These are phyloP conservation scores for Suncus etruscus DNA, from an alignment of 2,113 vertebrate genomes.

Conservation along the genomic window DNA sequence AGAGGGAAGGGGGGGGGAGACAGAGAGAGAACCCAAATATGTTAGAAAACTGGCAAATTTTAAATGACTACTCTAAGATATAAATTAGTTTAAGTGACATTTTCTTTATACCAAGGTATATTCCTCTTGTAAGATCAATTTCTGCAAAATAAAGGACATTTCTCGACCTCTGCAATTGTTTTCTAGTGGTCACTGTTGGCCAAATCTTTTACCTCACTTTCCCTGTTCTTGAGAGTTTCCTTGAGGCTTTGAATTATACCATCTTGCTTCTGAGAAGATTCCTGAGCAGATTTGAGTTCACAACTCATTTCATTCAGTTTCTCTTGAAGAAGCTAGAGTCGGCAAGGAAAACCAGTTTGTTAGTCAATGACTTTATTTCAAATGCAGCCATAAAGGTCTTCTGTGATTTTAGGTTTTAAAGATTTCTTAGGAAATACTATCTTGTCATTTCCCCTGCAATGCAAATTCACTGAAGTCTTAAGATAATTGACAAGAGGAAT, in stretches of 20 bases:
- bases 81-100: neutral
- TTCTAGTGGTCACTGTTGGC: neutral
- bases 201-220: conserved; percentile 90
- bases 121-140: neutral
- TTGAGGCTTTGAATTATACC: conserved; percentile 90
- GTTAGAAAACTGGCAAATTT: neutral
- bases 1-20: neutral
- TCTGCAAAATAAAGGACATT: neutral
- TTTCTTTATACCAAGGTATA: neutral
- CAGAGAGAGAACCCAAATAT: neutral
- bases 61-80: conserved; percentile 15
- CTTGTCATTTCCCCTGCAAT: neutral
- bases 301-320: conserved; percentile 90
- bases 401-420: neutral
- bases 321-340: conserved; percentile 92
- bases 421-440: neutral
- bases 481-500: conserved; percentile 10
- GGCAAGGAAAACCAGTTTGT: conserved; percentile 53
- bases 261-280: conserved; percentile 91
- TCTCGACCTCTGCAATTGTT: neutral
- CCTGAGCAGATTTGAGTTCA: conserved; percentile 88
- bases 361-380: conserved; percentile 32
- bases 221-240: conserved; percentile 90
- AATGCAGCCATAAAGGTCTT: conserved; percentile 28
- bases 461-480: neutral